Evolutionary conservation across 2,888 invertebrate species (phyloP), one percentile per base, ranked within the genome.

Genomic region (Pherbina coryleti): DNA sequence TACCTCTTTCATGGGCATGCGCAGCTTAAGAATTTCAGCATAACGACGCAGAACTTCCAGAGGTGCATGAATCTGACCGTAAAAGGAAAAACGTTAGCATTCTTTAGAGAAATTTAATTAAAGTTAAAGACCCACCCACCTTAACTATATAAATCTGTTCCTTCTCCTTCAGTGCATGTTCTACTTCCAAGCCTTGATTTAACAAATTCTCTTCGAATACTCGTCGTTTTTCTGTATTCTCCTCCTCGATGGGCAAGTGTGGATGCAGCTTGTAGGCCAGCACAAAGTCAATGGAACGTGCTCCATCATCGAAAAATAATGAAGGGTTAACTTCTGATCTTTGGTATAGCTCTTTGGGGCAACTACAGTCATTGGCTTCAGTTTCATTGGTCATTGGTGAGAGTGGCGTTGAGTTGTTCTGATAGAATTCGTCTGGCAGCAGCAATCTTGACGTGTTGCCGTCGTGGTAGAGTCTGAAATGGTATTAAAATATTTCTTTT

Each of bases 1-100:
- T 87, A 95, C 93, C 92, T 94, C 95, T 92, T 95, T 96, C 96
- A 98, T 98, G 3, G 98, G 97, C 95, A 98, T 94, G 87, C 97
- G 92, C 31, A 98, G 91, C 89, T 98, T 97, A 83, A 98, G 92
- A 84, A 97, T 95, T 90, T 98, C 98, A 79, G 96, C 94, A 90
- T 98, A 98, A 84, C 96, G 92, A 82, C 94, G 92, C 72, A 98
- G 90, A 7, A 98, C 96, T 86, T 94, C 92, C 83, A 93, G 90
- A 0, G 98, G 96, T 0, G 96, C 96, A 89, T 97, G 96, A 79
- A 98, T 93, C 93, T 98, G 86, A 72, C 1, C 1, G 25, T 22
- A 25, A 91, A 91, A 80, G 2, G 55, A 25, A 37, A 17, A 1
- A 74, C 28, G 67, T 25, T 17, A 9, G 19, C 62, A 51, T 51